Percentiles rank a stretch among this genome's conserved stretches.
Conservation (phyloP, 2,797 vertebrate genomes). For the Rhabdomys pumilio region DNA sequence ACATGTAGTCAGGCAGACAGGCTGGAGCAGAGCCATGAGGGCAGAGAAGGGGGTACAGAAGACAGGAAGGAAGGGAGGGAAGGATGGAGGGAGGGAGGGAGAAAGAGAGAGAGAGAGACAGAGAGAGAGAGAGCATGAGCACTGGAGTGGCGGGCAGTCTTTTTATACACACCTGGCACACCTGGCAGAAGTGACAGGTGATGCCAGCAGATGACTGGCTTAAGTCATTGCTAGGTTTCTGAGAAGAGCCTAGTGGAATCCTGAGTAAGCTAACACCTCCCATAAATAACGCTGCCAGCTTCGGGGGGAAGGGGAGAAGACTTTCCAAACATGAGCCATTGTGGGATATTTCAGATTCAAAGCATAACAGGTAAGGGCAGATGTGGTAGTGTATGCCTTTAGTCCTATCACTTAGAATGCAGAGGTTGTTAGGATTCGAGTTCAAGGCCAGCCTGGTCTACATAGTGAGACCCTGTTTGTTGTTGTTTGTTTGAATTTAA, state of each 20-base stretch:
- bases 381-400: background rate
- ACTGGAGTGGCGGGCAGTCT: background rate
- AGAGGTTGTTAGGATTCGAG: background rate
- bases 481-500: background rate
- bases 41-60: background rate
- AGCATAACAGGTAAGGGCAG: background rate
- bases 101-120: too few species aligned
- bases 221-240: background rate
- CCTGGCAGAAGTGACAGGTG: background rate
- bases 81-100: rapidly evolving
- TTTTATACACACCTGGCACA: background rate
- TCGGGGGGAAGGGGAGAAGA: background rate
- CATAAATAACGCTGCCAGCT: background rate
- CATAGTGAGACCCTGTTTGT: background rate
- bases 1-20: background rate
- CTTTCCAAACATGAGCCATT: background rate
- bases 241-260: background rate
- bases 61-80: too few species aligned
- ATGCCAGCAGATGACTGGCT: background rate
- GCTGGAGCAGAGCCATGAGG: background rate
- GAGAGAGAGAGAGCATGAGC: too few species aligned
- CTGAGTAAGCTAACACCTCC: background rate
- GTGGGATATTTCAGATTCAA: background rate
- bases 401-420: background rate
- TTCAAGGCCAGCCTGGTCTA: background rate